Evolutionary conservation across 2,888 invertebrate genomes (phyloP).

Genomic region (Bombyx huttoni): DNA sequence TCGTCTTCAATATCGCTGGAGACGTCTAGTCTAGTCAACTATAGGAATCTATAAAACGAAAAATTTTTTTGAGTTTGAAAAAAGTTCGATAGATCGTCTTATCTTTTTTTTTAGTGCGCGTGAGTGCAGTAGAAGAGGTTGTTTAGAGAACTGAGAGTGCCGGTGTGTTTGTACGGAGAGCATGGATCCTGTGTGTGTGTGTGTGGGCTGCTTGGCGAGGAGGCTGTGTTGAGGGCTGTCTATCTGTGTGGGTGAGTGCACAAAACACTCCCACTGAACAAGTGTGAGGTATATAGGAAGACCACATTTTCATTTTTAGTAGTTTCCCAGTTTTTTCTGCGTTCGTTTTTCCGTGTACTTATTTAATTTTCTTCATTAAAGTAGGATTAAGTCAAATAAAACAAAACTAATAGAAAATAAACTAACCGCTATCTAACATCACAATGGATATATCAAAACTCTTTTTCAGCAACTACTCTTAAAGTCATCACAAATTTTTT

Average conservation of each 20-base stretch:
- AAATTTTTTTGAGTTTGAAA: constrained; percentile 57
- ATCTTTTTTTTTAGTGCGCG: constrained; percentile 70
- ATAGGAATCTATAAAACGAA: constrained; percentile 46
- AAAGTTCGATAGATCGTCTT: constrained; percentile 70
- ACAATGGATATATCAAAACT: too few species aligned
- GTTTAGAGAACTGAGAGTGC: constrained; percentile 67
- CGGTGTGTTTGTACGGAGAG: constrained; percentile 59
- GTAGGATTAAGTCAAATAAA: too few species aligned
- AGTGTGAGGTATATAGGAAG: constrained; percentile 40
- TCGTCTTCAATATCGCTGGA: constrained; percentile 52
- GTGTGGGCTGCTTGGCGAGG: constrained; percentile 49
- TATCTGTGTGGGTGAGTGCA: constrained; percentile 56
- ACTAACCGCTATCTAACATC: too few species aligned
- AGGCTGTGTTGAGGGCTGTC: constrained; percentile 44
- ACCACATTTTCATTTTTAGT: constrained; percentile 15
- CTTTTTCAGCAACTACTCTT: too few species aligned
- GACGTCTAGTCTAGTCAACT: constrained; percentile 56
- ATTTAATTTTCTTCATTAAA: too few species aligned
- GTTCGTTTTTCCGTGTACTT: too few species aligned
- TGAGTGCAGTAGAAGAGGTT: constrained; percentile 71
- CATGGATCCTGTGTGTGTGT: constrained; percentile 23
- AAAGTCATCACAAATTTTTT: too few species aligned
- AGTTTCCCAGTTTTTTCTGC: too few species aligned
- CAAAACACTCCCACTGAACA: constrained; percentile 54
- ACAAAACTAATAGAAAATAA: too few species aligned